Evolutionary conservation across 2,113 vertebrate genomes (phyloP), one percentile per base, ranked within the genome.

Genomic region (Delphinus delphis): DNA sequence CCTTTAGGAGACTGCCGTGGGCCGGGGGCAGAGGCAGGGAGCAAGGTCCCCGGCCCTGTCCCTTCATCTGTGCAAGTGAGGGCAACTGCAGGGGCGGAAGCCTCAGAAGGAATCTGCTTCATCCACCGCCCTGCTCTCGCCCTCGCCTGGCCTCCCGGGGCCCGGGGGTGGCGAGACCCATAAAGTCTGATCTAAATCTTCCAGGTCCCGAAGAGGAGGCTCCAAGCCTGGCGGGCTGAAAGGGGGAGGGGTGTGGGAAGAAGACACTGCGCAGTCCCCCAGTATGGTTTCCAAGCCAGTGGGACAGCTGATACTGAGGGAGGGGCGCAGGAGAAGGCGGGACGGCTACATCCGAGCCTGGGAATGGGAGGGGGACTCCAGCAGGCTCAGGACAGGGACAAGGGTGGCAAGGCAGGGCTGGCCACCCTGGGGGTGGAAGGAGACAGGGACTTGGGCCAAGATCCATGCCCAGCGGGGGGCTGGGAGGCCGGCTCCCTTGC

Each of bases 21-120:
- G 84, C 81, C 5, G 8, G 4, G 50, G 9, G 60, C 18, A 0
- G 38, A 60, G 62, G 25, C 4, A 8, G 41, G 53, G 80, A 44
- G 38, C 38, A 2, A 17, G 47, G 63, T 11, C 28, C 33, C 65
- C 2, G 20, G 44, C 33, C 53, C 5, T 2, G 14, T 26, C 55
- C 83, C 81, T 26, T 28, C 28, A 13, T 36, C 50, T 4, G 9
- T 0, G 47, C 18, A 1, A 33, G 47, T 7, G 25, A 50, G 93
- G 86, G 97, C 90, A 98, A 47, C 80, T 20, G 65, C 65, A 82
- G 44, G 55, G 21, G 58, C 0, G 13, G 50, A 17, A 73, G 68
- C 70, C 83, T 76, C 83, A 10, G 96, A 71, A 93, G 74, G 77
- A 20, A 87, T 84, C 93, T 94, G 96, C 96, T 68, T 92, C 23